Percentiles rank a stretch among this genome's conserved stretches.
Conservation (phyloP, 1,140 invertebrate species). For the Euschistus heros region DNA sequence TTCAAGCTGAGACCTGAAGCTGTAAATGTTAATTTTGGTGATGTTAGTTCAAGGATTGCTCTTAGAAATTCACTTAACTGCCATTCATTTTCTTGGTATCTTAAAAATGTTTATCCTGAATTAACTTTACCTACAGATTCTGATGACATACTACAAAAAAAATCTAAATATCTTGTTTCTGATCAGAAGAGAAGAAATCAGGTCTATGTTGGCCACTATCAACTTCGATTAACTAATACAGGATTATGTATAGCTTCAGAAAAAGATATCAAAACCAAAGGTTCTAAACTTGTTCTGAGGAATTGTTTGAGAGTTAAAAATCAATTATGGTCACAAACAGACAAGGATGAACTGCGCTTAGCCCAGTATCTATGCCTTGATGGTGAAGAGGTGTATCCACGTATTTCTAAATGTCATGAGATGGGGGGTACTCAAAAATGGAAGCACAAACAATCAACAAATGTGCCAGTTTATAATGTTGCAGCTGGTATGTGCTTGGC, state of each 20-base stretch:
- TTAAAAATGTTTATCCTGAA: slow-evolving; percentile 84
- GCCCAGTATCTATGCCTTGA: slow-evolving; percentile 78
- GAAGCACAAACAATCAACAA: slow-evolving; percentile 59
- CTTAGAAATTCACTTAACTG: slow-evolving; percentile 65
- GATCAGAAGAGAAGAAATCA: not conserved
- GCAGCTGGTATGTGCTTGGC: slow-evolving; percentile 74
- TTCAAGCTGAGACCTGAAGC: slow-evolving; percentile 55
- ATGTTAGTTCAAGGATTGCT: slow-evolving; percentile 60
- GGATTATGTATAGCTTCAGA: slow-evolving; percentile 65
- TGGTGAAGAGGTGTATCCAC: slow-evolving; percentile 46
- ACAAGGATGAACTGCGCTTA: slow-evolving; percentile 72
- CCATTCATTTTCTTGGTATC: slow-evolving; percentile 86
- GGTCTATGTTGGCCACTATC: slow-evolving; percentile 60
- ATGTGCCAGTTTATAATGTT: slow-evolving; percentile 71
- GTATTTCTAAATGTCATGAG: slow-evolving; percentile 83
- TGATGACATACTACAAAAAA: slow-evolving; percentile 25
- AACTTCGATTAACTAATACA: slow-evolving; percentile 58
- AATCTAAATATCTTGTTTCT: not conserved
- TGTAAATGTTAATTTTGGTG: slow-evolving; percentile 56
- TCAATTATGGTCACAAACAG: slow-evolving; percentile 81
- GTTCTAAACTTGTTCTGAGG: slow-evolving; percentile 55
- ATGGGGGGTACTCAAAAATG: slow-evolving; percentile 82
- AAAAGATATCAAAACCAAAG: slow-evolving; percentile 69
- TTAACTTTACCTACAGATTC: slow-evolving; percentile 42
- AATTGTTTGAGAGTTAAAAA: slow-evolving; percentile 54